These are phyloP conservation scores for Pseudochirops corinnae DNA, from an alignment of 2,797 vertebrate genomes.

Conservation along the genomic window DNA sequence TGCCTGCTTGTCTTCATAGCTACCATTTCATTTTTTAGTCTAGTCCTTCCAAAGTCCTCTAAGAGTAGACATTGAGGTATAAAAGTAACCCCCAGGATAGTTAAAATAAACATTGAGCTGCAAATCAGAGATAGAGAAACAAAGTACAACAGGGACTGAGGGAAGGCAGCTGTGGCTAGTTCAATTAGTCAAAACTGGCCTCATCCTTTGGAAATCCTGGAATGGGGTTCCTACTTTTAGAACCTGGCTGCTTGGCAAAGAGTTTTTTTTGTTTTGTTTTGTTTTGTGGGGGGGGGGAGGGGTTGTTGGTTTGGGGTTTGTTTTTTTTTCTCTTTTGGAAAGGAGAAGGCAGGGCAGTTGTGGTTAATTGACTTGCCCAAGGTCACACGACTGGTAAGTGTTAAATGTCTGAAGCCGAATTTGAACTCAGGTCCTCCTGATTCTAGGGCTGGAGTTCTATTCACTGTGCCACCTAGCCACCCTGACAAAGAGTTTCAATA, in stretches of 20 bases:
- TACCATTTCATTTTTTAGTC: not conserved
- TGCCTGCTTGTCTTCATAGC: not conserved
- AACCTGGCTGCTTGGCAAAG: conserved; percentile 12
- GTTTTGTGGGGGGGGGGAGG: too few species aligned
- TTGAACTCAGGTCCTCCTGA: too few species aligned
- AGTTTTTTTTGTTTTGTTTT: too few species aligned
- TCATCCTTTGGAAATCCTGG: not conserved
- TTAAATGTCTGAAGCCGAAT: too few species aligned
- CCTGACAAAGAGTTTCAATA: not conserved
- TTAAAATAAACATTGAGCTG: conserved; percentile 12
- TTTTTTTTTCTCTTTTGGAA: too few species aligned
- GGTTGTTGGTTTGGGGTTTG: too few species aligned
- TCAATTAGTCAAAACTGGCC: not conserved
- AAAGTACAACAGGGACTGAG: not conserved
- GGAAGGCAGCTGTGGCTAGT: conserved; percentile 5
- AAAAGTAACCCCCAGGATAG: not conserved
- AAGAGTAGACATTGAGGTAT: conserved; percentile 40
- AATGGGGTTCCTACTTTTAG: conserved; percentile 3
- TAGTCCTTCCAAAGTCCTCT: not conserved
- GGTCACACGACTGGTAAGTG: too few species aligned
- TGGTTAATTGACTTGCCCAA: too few species aligned
- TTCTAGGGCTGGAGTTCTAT: too few species aligned
- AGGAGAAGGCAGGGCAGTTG: too few species aligned
- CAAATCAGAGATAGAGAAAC: conserved; percentile 1
- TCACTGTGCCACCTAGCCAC: not conserved